phyloP scores from a whole-genome alignment of 2,113 vertebrate species.

The Candoia aspera region DNA sequence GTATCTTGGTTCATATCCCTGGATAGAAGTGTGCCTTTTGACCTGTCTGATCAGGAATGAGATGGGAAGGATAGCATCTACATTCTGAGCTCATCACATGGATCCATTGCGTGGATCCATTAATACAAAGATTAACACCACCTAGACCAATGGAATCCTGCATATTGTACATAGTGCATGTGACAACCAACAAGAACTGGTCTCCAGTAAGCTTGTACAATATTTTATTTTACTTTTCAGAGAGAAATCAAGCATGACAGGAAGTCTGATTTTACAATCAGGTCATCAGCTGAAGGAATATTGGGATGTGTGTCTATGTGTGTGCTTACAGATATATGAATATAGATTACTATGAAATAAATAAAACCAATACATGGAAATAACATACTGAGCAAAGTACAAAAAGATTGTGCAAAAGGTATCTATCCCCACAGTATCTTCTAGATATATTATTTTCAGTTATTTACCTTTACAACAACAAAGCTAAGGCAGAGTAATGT shows the following conservation, averaged over 20 bases:
- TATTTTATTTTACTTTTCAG: background rate
- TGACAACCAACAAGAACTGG: fast-evolving
- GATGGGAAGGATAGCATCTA: slow-evolving; percentile 4
- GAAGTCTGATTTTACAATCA: background rate
- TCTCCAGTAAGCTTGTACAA: fast-evolving
- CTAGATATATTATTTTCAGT: background rate
- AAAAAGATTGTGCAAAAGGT: background rate
- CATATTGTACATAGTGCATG: slow-evolving; percentile 4
- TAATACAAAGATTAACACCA: slow-evolving; percentile 2
- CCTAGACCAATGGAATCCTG: background rate
- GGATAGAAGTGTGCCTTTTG: slow-evolving; percentile 6
- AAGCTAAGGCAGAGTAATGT: background rate
- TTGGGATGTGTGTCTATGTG: background rate
- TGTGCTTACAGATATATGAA: background rate
- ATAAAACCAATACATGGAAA: background rate
- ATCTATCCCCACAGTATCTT: background rate
- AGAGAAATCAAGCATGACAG: background rate
- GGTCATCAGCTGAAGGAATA: background rate
- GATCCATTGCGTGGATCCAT: background rate
- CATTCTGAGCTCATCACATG: background rate
- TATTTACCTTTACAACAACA: background rate
- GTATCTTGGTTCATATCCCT: background rate
- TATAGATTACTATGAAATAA: background rate
- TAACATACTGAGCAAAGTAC: slow-evolving; percentile 15
- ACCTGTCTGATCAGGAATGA: background rate